Evolutionary conservation across 2,797 vertebrate species (phyloP).

Genomic region (Tinamus major): DNA sequence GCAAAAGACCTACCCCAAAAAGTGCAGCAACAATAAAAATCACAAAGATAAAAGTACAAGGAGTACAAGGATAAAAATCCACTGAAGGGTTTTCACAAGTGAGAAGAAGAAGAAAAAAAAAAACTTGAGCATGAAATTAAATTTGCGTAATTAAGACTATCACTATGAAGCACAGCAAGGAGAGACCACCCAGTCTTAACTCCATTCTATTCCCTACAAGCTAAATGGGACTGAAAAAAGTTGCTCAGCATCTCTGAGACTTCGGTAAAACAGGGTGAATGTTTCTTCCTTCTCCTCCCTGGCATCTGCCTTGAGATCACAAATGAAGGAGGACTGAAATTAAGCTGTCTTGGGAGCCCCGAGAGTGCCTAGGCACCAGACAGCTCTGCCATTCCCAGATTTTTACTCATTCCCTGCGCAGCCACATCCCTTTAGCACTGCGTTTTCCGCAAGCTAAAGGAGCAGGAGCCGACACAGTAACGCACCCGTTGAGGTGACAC

Average conservation of each 20-base stretch:
- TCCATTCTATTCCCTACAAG: not conserved
- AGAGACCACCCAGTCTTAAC: not conserved
- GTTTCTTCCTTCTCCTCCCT: not conserved
- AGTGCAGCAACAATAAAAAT: not conserved
- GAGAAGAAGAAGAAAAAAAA: not conserved
- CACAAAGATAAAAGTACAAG: not conserved
- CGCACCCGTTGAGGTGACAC: not conserved
- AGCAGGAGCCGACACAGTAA: not conserved
- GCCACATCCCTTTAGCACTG: not conserved
- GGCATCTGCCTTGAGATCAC: not conserved
- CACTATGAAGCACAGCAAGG: not conserved
- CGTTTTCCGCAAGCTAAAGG: not conserved
- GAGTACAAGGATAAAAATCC: not conserved
- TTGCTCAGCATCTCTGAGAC: not conserved
- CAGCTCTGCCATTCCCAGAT: not conserved
- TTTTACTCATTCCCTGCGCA: rapidly evolving
- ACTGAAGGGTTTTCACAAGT: not conserved
- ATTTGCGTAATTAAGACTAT: not conserved
- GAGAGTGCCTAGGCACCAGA: not conserved
- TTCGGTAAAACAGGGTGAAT: not conserved
- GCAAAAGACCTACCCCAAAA: not conserved
- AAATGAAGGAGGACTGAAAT: not conserved
- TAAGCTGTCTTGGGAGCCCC: not conserved
- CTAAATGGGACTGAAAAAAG: not conserved
- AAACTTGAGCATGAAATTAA: not conserved